These are phyloP conservation scores for Agelas oroides DNA, from an alignment of 37 sponge, comb jelly and placozoan species.

Conservation along the genomic window DNA sequence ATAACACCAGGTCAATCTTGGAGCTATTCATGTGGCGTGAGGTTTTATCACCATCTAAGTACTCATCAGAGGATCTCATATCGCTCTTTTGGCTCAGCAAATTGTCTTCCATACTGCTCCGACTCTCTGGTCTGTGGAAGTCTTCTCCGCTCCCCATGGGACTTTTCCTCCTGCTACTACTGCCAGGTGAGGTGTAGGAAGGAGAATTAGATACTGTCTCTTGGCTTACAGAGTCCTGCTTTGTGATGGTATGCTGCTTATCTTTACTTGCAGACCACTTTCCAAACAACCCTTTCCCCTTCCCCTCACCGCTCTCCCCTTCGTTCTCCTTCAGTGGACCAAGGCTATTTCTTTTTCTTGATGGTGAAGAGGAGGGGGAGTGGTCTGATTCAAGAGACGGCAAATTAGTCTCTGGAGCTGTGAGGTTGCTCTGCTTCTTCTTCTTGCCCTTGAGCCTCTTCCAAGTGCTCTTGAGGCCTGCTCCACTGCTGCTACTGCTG, in stretches of 20 bases:
- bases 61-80: too few relatives aligned
- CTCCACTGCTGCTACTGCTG: constrained; percentile 6
- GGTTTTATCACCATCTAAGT: neutral
- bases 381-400: neutral
- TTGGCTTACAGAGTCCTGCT: neutral
- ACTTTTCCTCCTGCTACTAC: neutral
- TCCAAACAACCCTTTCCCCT: constrained; percentile 15
- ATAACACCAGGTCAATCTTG: neutral
- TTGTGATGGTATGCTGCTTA: neutral
- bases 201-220: too few relatives aligned
- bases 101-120: constrained; percentile 11
- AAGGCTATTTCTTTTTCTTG: neutral
- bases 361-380: neutral
- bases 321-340: neutral
- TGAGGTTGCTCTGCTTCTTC: constrained; percentile 61
- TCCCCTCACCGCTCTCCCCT: constrained; percentile 8
- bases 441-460: constrained; percentile 73
- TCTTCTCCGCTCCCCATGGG: neutral
- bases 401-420: constrained; percentile 46
- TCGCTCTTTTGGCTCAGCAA: constrained; percentile 17
- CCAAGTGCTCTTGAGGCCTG: constrained; percentile 34
- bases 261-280: neutral
- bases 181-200: too few relatives aligned
- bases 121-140: neutral
- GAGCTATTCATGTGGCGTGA: neutral